A percentile compares a stretch with the other conserved stretches of the same genome.
These are phyloP conservation scores for Corvus cornix DNA, from an alignment of 2,113 vertebrate species.

Conservation along the genomic window DNA sequence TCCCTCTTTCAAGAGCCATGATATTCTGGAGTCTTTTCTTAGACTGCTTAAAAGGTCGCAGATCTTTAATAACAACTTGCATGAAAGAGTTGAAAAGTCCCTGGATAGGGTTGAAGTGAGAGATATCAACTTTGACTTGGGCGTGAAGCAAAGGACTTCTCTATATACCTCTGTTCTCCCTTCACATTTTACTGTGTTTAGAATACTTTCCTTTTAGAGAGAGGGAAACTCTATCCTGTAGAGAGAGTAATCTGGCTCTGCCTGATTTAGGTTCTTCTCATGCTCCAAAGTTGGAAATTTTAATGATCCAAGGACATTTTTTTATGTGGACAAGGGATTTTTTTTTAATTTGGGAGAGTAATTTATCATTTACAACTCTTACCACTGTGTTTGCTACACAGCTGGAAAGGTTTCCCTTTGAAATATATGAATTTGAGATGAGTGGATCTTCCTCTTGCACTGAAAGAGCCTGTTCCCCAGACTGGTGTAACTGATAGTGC, in stretches of 20 bases:
- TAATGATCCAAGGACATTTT: background rate
- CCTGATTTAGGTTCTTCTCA: background rate
- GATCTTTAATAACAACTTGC: background rate
- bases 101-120: background rate
- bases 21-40: background rate
- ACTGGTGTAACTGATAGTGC: background rate
- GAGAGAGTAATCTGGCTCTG: background rate
- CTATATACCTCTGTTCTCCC: background rate
- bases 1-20: background rate
- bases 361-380: background rate
- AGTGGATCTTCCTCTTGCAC: background rate
- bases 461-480: background rate
- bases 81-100: background rate
- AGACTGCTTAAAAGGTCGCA: background rate
- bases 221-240: background rate
- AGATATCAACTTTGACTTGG: background rate
- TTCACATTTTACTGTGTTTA: background rate
- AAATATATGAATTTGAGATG: background rate
- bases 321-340: background rate
- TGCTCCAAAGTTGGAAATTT: background rate
- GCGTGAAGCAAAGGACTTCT: background rate
- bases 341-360: background rate
- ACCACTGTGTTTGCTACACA: background rate
- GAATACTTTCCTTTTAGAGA: background rate
- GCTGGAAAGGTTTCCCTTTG: background rate